These are phyloP conservation scores for Pipistrellus kuhlii DNA, from an alignment of 2,797 vertebrate species.

Conservation along the genomic window DNA sequence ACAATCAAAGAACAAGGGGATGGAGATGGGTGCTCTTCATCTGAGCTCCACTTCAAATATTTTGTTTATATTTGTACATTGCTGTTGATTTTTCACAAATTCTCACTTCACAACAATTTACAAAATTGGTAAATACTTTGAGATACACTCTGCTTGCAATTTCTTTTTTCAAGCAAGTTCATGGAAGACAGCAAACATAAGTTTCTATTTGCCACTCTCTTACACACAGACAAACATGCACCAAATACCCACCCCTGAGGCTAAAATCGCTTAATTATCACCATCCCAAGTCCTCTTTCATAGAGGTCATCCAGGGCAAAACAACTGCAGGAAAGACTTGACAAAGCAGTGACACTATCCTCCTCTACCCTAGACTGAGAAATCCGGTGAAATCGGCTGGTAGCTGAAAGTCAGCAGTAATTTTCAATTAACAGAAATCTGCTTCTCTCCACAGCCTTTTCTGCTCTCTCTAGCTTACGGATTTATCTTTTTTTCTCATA, in stretches of 20 bases:
- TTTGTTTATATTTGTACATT: slow-evolving; percentile 38
- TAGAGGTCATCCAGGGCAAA: not conserved
- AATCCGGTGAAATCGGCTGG: not conserved
- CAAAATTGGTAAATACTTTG: slow-evolving; percentile 54
- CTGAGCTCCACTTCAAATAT: not conserved
- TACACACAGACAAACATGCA: not conserved
- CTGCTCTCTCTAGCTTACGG: not conserved
- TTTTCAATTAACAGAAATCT: slow-evolving; percentile 20
- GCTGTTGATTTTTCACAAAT: slow-evolving; percentile 52
- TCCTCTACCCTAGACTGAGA: not conserved
- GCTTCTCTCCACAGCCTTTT: not conserved
- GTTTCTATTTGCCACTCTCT: not conserved
- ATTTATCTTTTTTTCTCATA: slow-evolving; percentile 47
- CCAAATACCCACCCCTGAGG: not conserved
- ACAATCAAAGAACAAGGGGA: slow-evolving; percentile 11
- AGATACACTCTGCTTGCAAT: not conserved
- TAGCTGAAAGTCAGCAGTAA: not conserved
- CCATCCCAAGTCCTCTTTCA: not conserved
- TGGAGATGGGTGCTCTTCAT: not conserved
- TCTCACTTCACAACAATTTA: not conserved
- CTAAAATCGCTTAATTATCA: not conserved
- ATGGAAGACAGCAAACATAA: not conserved
- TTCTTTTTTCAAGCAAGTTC: slow-evolving; percentile 42
- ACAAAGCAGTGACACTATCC: not conserved
- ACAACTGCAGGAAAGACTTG: not conserved